Percentiles rank a stretch among this genome's conserved stretches.
phyloP scores from a whole-genome alignment of 2,113 vertebrate genomes.

The Rhineura floridana region DNA sequence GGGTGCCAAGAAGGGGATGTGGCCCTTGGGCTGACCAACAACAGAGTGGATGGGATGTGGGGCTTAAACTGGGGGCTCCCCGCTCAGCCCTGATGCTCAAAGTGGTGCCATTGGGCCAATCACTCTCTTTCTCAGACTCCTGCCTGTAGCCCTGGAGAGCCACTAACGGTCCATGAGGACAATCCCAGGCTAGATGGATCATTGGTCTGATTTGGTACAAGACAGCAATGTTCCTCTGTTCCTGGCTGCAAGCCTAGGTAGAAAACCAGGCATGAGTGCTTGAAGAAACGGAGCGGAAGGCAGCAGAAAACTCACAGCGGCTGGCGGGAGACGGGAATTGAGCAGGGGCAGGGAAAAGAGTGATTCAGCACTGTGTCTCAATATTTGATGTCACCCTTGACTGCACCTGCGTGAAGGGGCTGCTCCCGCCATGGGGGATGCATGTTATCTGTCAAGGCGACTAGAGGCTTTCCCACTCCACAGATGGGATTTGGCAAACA shows the following conservation, averaged over 20 bases:
- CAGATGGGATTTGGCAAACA: fast-evolving
- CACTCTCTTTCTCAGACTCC: too few relatives aligned
- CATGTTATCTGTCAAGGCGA: fast-evolving
- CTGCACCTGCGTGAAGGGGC: background rate
- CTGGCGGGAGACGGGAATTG: background rate
- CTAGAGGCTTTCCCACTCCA: fast-evolving
- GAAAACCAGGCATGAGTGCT: background rate
- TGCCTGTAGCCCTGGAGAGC: too few relatives aligned
- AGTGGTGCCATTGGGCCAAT: too few relatives aligned
- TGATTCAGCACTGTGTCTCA: background rate
- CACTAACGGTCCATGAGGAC: too few relatives aligned
- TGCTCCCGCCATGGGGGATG: background rate
- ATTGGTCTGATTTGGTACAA: too few relatives aligned
- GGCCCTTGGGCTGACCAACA: too few relatives aligned
- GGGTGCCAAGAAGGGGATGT: too few relatives aligned
- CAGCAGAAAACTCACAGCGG: background rate
- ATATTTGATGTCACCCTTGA: slow-evolving; percentile 26
- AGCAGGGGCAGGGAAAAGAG: background rate
- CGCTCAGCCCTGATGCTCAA: too few relatives aligned
- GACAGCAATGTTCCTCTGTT: background rate
- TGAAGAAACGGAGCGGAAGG: background rate
- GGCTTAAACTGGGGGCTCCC: too few relatives aligned
- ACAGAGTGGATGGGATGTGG: too few relatives aligned
- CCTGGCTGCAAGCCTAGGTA: background rate
- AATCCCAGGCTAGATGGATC: too few relatives aligned